phyloP scores from a whole-genome alignment of 1,140 invertebrate genomes.

The Drosophila varians region DNA sequence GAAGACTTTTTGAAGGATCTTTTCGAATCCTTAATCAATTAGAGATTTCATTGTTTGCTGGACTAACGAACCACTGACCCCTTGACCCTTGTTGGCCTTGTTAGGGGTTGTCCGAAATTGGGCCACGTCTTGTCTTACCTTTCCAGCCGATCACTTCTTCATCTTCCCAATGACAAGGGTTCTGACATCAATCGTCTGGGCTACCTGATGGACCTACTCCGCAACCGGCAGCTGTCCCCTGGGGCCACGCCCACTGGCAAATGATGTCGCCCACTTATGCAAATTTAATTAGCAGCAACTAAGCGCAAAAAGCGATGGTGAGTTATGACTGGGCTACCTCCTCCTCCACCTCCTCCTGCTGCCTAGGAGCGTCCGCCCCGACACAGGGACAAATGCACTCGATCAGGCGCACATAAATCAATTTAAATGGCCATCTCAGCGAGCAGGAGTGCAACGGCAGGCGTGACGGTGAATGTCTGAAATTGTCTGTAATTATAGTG shows the following conservation, averaged over 20 bases:
- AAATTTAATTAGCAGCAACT: slow-evolving; percentile 70
- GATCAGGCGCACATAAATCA: slow-evolving; percentile 72
- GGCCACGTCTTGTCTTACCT: slow-evolving; percentile 25
- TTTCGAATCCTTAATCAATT: slow-evolving; percentile 53
- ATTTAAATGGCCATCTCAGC: slow-evolving; percentile 68
- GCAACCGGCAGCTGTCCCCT: slow-evolving; percentile 29
- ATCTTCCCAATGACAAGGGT: slow-evolving; percentile 50
- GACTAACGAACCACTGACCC: slow-evolving; percentile 50
- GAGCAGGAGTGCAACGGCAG: slow-evolving; percentile 11
- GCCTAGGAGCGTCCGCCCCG: too few species aligned
- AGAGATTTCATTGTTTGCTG: slow-evolving; percentile 61
- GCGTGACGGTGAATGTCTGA: slow-evolving; percentile 57
- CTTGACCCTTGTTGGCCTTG: slow-evolving; percentile 70
- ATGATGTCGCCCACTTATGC: slow-evolving; percentile 65
- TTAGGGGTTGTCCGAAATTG: slow-evolving; percentile 52
- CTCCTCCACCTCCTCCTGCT: too few species aligned
- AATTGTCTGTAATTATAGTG: slow-evolving; percentile 74
- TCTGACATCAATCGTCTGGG: neutral
- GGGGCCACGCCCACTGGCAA: slow-evolving; percentile 50
- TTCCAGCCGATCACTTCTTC: slow-evolving; percentile 13
- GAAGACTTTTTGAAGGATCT: slow-evolving; percentile 1
- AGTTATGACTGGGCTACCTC: slow-evolving; percentile 31
- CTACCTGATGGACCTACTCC: slow-evolving; percentile 30
- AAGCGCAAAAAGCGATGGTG: slow-evolving; percentile 32
- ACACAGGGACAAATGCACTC: slow-evolving; percentile 61